Conservation (phyloP, 2,113 vertebrate genomes). For the Lasiurus borealis region DNA sequence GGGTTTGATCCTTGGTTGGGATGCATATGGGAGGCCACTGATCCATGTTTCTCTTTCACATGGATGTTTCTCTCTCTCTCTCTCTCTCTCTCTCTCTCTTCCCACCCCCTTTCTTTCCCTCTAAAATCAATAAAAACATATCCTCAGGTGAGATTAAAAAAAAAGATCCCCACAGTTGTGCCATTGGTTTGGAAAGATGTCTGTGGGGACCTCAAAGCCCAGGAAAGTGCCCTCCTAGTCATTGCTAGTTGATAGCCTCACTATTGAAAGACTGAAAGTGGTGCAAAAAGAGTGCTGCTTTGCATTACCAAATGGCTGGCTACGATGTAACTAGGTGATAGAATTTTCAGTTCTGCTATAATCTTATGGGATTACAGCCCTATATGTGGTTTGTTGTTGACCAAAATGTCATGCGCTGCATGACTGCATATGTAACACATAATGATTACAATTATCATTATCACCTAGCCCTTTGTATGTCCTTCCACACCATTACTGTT, state of each 20-base stretch:
- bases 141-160: too few species aligned
- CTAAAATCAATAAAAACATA: too few species aligned
- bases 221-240: background rate
- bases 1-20: too few species aligned
- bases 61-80: too few species aligned
- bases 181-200: background rate
- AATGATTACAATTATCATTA: background rate
- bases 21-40: too few species aligned
- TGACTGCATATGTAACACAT: background rate
- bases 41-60: too few species aligned
- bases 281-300: background rate
- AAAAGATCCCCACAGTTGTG: background rate
- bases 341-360: background rate
- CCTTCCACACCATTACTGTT: background rate
- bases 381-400: background rate
- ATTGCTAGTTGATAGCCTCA: background rate
- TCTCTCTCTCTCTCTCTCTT: too few species aligned
- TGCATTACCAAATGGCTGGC: background rate
- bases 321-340: background rate
- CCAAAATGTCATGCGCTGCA: background rate
- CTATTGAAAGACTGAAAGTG: background rate
- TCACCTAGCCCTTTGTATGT: background rate
- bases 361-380: background rate
- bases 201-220: background rate
- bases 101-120: too few species aligned